Evolutionary conservation across 2,888 invertebrate species (phyloP), one percentile per base, ranked within the genome.

Genomic region (Brachyptera risi): DNA sequence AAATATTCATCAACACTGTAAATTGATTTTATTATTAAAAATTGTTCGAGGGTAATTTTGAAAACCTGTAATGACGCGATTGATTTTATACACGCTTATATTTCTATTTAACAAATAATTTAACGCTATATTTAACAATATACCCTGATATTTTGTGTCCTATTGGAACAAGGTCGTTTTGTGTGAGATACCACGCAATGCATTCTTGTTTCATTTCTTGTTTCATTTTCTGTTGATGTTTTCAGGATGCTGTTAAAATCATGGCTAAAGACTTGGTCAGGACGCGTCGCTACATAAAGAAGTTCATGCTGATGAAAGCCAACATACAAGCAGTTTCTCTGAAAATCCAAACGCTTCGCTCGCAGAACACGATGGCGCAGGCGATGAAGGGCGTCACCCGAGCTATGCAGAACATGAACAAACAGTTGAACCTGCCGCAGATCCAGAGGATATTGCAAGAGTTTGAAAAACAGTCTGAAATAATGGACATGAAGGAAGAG

Each of bases 401-500:
- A 74, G 98, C 99, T 64, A 98, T 99, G 98, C 90, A 90, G 73
- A 91, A 88, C 73, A 99, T 99, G 99, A 99, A 99, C 78, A 83
- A 90, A 24, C 92, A 93, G 74, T 78, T 99, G 72, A 99, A 99
- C 79, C 82, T 99, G 76, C 99, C 99, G 9, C 97, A 99, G 80
- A 99, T 99, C 72, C 98, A 99, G 76, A 91, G 92, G 73, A 99
- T 99, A 62, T 82, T 92, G 68, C 87, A 92, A 79, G 97, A 98
- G 73, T 99, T 99, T 78, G 99, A 99, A 77, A 98, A 97, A 73
- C 98, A 99, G 75, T 94, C 96, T 0, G 98, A 99, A 78, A 96
- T 99, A 59, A 99, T 99, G 99, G 98, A 99, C 74, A 99, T 99
- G 98, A 99, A 99, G 74, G 98, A 99, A 75, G 99, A 99, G 78